Conservation (phyloP, 2,113 vertebrate genomes). For the Microtus oregoni region DNA sequence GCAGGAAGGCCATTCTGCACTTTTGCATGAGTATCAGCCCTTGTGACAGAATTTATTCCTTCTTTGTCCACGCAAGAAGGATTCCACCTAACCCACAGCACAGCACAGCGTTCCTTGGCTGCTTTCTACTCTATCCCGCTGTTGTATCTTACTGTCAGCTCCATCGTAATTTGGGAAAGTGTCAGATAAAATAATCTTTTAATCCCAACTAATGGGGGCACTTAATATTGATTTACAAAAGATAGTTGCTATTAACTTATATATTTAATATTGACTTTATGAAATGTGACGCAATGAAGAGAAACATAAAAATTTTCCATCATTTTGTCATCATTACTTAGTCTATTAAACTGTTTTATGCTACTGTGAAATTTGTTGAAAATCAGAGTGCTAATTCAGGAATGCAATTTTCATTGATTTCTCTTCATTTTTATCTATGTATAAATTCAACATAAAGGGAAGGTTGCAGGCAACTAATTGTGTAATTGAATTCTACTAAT, state of each 20-base stretch:
- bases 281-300: slow-evolving; percentile 59
- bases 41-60: not conserved
- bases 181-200: slow-evolving; percentile 57
- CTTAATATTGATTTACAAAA: slow-evolving; percentile 56
- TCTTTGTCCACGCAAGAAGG: not conserved
- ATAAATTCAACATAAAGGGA: slow-evolving; percentile 29
- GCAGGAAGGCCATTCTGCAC: no score
- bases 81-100: not conserved
- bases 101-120: not conserved
- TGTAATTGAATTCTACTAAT: slow-evolving; percentile 28
- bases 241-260: slow-evolving; percentile 45
- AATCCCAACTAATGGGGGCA: slow-evolving; percentile 34
- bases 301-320: slow-evolving; percentile 60
- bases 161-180: slow-evolving; percentile 40
- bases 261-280: slow-evolving; percentile 63
- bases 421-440: slow-evolving; percentile 24
- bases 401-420: slow-evolving; percentile 65
- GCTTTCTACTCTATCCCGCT: not conserved
- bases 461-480: slow-evolving; percentile 10
- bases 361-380: slow-evolving; percentile 42
- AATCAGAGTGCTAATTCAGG: slow-evolving; percentile 64
- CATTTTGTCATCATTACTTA: slow-evolving; percentile 68
- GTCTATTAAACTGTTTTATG: slow-evolving; percentile 64
- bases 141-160: not conserved
- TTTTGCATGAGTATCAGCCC: not conserved